A percentile compares a stretch with the other conserved stretches of the same genome.
phyloP scores from a whole-genome alignment of 2,888 invertebrate genomes.

The Hypsopygia costalis region DNA sequence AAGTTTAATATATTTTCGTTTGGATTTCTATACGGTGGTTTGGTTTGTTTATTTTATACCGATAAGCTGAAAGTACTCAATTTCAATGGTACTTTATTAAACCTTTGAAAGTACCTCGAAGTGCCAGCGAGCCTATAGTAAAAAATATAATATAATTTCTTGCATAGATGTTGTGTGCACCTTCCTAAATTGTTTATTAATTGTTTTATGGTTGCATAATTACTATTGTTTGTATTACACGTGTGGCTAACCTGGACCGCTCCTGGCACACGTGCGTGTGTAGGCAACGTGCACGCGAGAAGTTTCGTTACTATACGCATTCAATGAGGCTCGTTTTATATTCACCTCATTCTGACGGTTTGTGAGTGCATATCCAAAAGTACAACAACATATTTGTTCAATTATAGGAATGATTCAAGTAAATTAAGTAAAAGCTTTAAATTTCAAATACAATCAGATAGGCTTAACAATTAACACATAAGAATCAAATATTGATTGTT shows the following conservation, averaged over 20 bases:
- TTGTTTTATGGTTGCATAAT: too few relatives aligned
- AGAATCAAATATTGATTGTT: too few relatives aligned
- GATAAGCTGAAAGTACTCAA: background rate
- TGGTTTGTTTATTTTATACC: constrained; percentile 9
- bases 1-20: constrained; percentile 5
- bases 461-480: too few relatives aligned
- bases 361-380: too few relatives aligned
- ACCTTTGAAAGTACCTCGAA: background rate
- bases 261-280: background rate
- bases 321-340: too few relatives aligned
- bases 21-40: constrained; percentile 7
- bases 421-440: too few relatives aligned
- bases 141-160: background rate
- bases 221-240: background rate
- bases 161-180: background rate
- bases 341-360: too few relatives aligned
- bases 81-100: background rate
- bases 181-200: background rate
- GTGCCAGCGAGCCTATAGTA: background rate
- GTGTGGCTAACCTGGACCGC: background rate
- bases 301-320: too few relatives aligned
- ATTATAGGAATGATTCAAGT: too few relatives aligned
- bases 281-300: too few relatives aligned
- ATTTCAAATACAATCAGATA: too few relatives aligned
- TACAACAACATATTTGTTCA: too few relatives aligned